Evolutionary conservation across 2,888 invertebrate species (phyloP), one percentile per base, ranked within the genome.

Genomic region (Leptogaster cylindrica): DNA sequence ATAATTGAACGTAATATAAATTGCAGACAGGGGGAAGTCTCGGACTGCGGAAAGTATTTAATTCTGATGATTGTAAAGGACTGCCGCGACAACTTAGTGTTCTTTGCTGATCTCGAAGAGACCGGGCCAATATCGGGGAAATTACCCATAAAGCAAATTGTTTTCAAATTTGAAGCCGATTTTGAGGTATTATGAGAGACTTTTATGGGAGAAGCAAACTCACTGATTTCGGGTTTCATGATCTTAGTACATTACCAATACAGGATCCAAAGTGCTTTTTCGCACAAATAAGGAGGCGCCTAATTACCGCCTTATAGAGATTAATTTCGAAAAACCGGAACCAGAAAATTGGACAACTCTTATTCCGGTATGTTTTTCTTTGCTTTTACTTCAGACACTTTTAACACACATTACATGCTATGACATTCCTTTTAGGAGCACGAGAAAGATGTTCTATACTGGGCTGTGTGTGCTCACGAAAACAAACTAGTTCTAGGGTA

Each of bases 211-310:
- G n/a, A 41, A 16, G 27, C 12, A 23, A 41, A 12, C 23, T 3
- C 16, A n/a, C 6, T 20, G 1, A 20, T 16, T 33, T 33, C n/a
- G n/a, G 1, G 18, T 46, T 36, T 4, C 36, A 6, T 1, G 41
- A 14, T 46, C 66, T 64, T 82, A 96, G 92, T 97, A 95, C 78
- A 83, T 98, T 14, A 93, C 95, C 20, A 97, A 96, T 80, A 88
- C 90, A 71, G 95, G 89, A 0, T 85, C 89, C 0, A 85, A 89
- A 73, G 90, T 91, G 72, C 87, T 92, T 76, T 92, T 98, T 80
- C 89, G 91, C 48, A 97, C 98, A 18, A 97, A 98, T 82, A 92
- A 93, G 81, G 87, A 93, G 79, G 93, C 98, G 1, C 93, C 96
- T 4, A 95, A 95, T 81, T 96, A 95, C 82, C 88, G 90, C 71